These are phyloP conservation scores for Oophaga pumilio DNA, from an alignment of 2,113 vertebrate species.

Conservation along the genomic window DNA sequence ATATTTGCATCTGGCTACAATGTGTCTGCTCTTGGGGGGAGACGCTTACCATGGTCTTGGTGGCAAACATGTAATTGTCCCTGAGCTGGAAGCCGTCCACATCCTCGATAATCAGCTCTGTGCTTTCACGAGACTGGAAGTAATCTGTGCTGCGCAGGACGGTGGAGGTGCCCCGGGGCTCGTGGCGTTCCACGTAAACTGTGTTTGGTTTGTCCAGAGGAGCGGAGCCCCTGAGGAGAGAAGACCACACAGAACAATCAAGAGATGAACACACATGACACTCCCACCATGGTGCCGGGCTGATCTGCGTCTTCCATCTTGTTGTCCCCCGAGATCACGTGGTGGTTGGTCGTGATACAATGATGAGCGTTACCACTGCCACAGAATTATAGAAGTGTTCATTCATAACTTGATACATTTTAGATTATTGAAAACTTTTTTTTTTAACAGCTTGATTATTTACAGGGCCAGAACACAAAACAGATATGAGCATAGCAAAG, in stretches of 20 bases:
- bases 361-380: background rate
- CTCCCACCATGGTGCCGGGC: background rate
- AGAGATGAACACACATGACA: background rate
- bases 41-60: constrained; percentile 84
- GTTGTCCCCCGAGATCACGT: background rate
- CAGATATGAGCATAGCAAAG: too few species aligned
- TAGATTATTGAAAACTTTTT: background rate
- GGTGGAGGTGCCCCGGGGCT: constrained; percentile 86
- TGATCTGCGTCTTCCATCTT: background rate
- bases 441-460: background rate
- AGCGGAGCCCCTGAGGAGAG: constrained; percentile 82
- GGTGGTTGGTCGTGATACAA: background rate
- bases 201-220: constrained; percentile 86
- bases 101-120: constrained; percentile 84
- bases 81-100: constrained; percentile 92
- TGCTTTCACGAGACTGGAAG: constrained; percentile 90
- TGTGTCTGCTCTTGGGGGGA: background rate
- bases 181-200: constrained; percentile 88
- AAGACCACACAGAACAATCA: background rate
- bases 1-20: background rate
- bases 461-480: background rate
- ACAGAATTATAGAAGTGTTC: background rate
- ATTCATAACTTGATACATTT: background rate
- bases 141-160: constrained; percentile 92
- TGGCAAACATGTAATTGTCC: constrained; percentile 97